Percentiles rank a stretch among this genome's conserved stretches.
phyloP scores from a whole-genome alignment of 1,140 invertebrate species.

The Papilio glaucus region DNA sequence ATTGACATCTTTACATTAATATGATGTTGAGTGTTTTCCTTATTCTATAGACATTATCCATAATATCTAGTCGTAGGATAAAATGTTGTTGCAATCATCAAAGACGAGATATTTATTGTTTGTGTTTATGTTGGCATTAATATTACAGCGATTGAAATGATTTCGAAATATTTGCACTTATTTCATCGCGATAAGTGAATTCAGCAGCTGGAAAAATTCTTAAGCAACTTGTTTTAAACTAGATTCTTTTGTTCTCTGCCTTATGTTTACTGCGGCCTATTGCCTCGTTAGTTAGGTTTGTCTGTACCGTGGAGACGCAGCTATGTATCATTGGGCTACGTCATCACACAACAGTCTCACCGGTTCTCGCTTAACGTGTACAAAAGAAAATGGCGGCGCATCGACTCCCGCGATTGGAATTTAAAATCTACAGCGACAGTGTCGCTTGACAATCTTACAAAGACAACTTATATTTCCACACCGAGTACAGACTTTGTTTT shows the following conservation, averaged over 20 bases:
- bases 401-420: conserved; percentile 48
- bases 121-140: not conserved
- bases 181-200: conserved; percentile 32
- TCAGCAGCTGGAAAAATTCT: conserved; percentile 18
- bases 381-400: conserved; percentile 72
- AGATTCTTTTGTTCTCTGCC: conserved; percentile 70
- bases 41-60: not conserved
- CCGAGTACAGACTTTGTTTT: not conserved
- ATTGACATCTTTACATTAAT: not conserved
- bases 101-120: not conserved
- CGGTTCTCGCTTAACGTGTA: conserved; percentile 67
- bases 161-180: not conserved
- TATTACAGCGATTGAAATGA: not conserved
- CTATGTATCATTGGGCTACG: conserved; percentile 69
- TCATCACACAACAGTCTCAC: conserved; percentile 51
- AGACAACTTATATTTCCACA: not conserved
- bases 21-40: not conserved
- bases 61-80: not conserved
- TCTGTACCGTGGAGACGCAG: conserved; percentile 64
- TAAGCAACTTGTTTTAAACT: conserved; percentile 54
- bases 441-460: conserved; percentile 34
- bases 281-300: conserved; percentile 65
- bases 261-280: conserved; percentile 58
- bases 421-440: conserved; percentile 38
- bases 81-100: not conserved